Percentiles rank a stretch among this genome's conserved stretches.
These are phyloP conservation scores for Zootermopsis nevadensis DNA, from an alignment of 2,888 invertebrate genomes.

Conservation along the genomic window DNA sequence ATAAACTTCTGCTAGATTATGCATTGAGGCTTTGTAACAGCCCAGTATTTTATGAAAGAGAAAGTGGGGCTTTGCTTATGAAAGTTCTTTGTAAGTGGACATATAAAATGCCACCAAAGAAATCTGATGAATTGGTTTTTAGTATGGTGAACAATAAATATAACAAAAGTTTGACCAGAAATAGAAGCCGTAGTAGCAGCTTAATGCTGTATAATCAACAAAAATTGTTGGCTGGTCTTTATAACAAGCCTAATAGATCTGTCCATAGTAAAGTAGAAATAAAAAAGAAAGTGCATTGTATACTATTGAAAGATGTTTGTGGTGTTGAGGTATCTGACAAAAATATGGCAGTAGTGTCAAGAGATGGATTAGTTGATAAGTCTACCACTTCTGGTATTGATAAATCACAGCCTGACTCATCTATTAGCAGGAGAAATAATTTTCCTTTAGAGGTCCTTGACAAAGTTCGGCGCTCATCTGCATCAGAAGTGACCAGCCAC, in stretches of 20 bases:
- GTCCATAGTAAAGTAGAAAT: neutral
- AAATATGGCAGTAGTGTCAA: slow-evolving; percentile 16
- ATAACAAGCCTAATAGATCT: neutral
- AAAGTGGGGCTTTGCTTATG: slow-evolving; percentile 70
- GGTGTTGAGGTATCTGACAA: neutral
- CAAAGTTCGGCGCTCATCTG: no score
- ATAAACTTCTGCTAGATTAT: slow-evolving; percentile 61
- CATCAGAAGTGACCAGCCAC: no score
- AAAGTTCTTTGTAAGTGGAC: slow-evolving; percentile 65
- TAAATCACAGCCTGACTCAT: neutral
- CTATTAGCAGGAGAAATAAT: no score
- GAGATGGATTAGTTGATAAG: slow-evolving; percentile 22
- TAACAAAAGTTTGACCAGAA: neutral
- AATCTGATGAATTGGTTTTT: neutral
- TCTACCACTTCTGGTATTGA: neutral
- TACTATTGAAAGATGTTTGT: neutral
- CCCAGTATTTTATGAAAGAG: slow-evolving; percentile 71
- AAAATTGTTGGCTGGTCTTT: neutral
- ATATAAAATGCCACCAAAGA: neutral
- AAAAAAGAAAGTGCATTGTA: neutral
- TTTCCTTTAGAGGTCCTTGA: no score
- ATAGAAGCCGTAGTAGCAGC: neutral
- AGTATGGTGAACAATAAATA: neutral
- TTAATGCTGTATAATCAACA: neutral
- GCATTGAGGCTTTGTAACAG: slow-evolving; percentile 67